phyloP scores from a whole-genome alignment of 2,797 vertebrate genomes.

The Melopsittacus undulatus region DNA sequence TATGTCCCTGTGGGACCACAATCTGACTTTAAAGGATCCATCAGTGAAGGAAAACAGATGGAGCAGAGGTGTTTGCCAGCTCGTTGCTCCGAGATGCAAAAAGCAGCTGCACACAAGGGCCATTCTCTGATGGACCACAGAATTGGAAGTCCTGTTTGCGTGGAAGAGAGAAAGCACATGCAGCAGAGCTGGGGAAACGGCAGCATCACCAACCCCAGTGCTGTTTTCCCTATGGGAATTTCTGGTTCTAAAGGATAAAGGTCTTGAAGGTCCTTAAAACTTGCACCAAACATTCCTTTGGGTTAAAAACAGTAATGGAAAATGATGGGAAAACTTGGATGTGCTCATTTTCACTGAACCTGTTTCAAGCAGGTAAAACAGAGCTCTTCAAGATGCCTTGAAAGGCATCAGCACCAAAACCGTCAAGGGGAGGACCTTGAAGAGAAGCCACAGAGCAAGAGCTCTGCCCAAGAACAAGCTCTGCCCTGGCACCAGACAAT shows the following conservation, averaged over 20 bases:
- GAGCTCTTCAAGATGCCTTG: not conserved
- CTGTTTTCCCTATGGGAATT: not conserved
- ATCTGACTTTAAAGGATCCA: slow-evolving; percentile 55
- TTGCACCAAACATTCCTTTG: not conserved
- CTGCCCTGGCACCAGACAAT: not conserved
- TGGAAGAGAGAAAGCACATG: not conserved
- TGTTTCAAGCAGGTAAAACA: not conserved
- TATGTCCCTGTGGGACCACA: slow-evolving; percentile 32
- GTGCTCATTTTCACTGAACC: not conserved
- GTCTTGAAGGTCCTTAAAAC: not conserved
- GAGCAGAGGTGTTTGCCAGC: slow-evolving; percentile 22
- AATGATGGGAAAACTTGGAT: not conserved
- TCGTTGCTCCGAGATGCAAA: not conserved
- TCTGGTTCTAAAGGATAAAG: not conserved
- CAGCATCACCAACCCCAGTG: not conserved
- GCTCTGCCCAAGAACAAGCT: not conserved
- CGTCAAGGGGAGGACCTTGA: not conserved
- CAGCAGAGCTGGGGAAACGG: not conserved
- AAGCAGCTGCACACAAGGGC: not conserved
- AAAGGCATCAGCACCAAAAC: not conserved
- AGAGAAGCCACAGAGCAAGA: not conserved
- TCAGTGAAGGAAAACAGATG: slow-evolving; percentile 46
- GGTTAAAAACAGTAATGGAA: not conserved
- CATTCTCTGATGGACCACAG: not conserved
- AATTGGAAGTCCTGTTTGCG: not conserved